These are phyloP conservation scores for Pemphigus obesinymphae DNA, from an alignment of 1,140 invertebrate genomes.

Conservation along the genomic window DNA sequence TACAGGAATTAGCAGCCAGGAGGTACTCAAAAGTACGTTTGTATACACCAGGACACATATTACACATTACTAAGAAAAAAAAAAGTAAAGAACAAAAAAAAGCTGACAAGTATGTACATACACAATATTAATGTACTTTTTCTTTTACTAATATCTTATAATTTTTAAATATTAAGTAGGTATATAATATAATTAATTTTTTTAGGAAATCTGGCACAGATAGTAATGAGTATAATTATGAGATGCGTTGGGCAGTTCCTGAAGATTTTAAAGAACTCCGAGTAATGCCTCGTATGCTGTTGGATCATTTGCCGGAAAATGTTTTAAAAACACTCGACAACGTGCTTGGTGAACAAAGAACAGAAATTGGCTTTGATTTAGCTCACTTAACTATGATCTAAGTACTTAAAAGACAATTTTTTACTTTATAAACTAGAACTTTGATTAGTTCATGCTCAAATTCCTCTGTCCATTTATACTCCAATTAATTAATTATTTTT, in stretches of 20 bases:
- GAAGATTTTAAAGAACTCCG: constrained; percentile 70
- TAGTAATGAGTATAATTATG: constrained; percentile 53
- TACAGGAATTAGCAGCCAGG: constrained; percentile 60
- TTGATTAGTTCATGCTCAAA: constrained; percentile 19
- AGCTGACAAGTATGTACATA: constrained; percentile 45
- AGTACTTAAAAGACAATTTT: constrained; percentile 12
- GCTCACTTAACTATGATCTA: constrained; percentile 46
- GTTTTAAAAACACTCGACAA: constrained; percentile 62
- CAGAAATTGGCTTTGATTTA: constrained; percentile 47
- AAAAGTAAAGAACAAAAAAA: constrained; percentile 63
- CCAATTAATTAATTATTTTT: neutral
- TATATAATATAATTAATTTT: neutral
- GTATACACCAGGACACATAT: constrained; percentile 66
- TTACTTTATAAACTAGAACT: constrained; percentile 1
- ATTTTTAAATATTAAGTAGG: neutral
- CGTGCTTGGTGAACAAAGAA: constrained; percentile 55
- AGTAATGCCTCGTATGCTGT: constrained; percentile 70
- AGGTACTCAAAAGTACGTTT: constrained; percentile 64
- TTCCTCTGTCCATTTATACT: neutral
- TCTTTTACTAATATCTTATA: neutral
- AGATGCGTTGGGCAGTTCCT: constrained; percentile 69
- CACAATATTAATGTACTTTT: neutral
- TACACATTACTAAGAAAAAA: constrained; percentile 58
- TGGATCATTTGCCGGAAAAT: constrained; percentile 70
- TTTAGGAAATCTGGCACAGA: constrained; percentile 55